Percentiles rank a stretch among this genome's conserved stretches.
Evolutionary conservation across 2,113 vertebrate genomes (phyloP).

Genomic region (Jaculus jaculus): DNA sequence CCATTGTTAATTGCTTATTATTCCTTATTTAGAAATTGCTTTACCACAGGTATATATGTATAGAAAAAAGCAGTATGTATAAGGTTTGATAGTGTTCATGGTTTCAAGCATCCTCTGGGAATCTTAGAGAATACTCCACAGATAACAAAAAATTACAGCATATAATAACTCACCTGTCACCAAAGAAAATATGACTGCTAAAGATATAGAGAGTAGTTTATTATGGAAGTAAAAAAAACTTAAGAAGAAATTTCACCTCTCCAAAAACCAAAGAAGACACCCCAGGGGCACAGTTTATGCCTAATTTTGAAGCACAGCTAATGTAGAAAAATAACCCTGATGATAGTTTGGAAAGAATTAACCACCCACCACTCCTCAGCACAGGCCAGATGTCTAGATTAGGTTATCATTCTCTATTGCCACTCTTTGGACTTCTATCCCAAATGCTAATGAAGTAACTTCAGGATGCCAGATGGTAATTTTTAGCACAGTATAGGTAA

Average conservation of each 20-base stretch:
- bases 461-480: neutral
- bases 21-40: neutral
- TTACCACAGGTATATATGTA: neutral
- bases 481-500: neutral
- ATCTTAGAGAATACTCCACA: neutral
- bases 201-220: neutral
- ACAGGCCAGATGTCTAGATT: neutral
- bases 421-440: slow-evolving; percentile 1
- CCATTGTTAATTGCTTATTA: neutral
- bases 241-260: neutral
- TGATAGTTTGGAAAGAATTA: neutral
- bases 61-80: no score
- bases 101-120: neutral
- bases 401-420: neutral
- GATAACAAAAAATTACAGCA: neutral
- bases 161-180: neutral
- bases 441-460: slow-evolving; percentile 25
- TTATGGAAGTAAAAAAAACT: neutral
- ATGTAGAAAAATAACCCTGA: neutral
- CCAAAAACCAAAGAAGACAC: neutral
- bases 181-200: neutral
- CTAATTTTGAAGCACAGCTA: neutral
- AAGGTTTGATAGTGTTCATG: neutral
- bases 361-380: neutral
- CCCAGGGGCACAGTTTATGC: neutral